Conservation (phyloP, 2,797 vertebrate species). For the Esox masquinongy region DNA sequence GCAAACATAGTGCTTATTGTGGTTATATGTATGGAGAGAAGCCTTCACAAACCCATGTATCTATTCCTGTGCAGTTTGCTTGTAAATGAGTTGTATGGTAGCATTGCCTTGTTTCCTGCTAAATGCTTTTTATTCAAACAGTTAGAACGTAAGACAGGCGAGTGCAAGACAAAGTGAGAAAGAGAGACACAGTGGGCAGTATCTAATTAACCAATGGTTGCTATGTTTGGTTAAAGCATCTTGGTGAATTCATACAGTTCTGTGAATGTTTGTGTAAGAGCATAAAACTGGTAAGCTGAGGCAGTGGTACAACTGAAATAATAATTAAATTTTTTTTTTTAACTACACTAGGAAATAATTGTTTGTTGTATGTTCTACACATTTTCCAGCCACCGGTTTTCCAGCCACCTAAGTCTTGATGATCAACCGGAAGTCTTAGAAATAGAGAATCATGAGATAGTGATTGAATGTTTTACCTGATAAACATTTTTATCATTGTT, state of each 20-base stretch:
- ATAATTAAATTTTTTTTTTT: neutral
- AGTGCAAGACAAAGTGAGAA: neutral
- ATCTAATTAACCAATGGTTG: neutral
- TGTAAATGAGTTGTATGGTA: slow-evolving; percentile 30
- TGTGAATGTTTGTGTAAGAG: neutral
- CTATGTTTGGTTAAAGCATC: neutral
- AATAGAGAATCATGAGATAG: neutral
- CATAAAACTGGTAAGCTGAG: neutral
- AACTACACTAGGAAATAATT: neutral
- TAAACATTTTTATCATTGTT: neutral
- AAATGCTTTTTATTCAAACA: neutral
- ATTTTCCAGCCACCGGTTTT: neutral
- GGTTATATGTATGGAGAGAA: too few species aligned
- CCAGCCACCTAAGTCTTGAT: neutral
- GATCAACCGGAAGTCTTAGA: neutral
- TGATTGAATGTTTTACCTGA: neutral
- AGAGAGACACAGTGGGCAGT: neutral
- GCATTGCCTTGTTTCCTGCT: slow-evolving; percentile 19
- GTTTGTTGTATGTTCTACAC: neutral
- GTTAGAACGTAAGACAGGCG: neutral
- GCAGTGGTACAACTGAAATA: neutral
- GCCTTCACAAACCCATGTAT: too few species aligned
- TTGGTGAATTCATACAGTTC: neutral
- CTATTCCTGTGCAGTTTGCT: slow-evolving; percentile 26
- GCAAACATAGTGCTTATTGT: too few species aligned